Percentiles rank a stretch among this genome's conserved stretches.
Conservation (phyloP, 2,113 vertebrate genomes). For the Pelecanoides urinatrix region DNA sequence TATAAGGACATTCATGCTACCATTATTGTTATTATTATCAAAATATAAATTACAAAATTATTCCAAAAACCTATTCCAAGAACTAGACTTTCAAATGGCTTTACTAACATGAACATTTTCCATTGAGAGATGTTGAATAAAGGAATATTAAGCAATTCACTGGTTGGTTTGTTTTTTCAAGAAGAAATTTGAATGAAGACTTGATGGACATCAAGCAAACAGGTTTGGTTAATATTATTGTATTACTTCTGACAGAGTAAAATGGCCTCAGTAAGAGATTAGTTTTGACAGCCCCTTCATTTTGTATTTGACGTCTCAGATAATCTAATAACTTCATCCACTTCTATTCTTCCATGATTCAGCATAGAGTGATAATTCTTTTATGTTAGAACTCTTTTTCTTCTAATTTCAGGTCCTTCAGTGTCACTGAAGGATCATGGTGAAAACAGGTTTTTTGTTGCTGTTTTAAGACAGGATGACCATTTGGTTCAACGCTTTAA, state of each 20-base stretch:
- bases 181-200: neutral
- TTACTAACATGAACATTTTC: neutral
- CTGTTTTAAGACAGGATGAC: neutral
- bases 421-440: neutral
- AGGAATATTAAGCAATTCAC: neutral
- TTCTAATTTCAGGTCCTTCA: neutral
- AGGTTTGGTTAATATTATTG: neutral
- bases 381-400: neutral
- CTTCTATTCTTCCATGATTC: neutral
- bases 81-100: neutral
- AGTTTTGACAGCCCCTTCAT: neutral
- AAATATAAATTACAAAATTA: neutral
- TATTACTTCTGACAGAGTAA: conserved; percentile 1
- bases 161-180: neutral
- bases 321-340: conserved; percentile 8
- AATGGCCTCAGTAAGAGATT: neutral
- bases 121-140: neutral
- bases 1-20: neutral
- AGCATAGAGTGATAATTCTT: neutral
- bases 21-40: neutral
- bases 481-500: neutral
- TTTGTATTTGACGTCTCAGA: neutral
- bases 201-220: neutral
- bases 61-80: neutral
- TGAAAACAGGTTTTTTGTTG: neutral